A percentile compares a stretch with the other conserved stretches of the same genome.
phyloP scores from a whole-genome alignment of 2,888 invertebrate species.

The Cryptus viduatorius region DNA sequence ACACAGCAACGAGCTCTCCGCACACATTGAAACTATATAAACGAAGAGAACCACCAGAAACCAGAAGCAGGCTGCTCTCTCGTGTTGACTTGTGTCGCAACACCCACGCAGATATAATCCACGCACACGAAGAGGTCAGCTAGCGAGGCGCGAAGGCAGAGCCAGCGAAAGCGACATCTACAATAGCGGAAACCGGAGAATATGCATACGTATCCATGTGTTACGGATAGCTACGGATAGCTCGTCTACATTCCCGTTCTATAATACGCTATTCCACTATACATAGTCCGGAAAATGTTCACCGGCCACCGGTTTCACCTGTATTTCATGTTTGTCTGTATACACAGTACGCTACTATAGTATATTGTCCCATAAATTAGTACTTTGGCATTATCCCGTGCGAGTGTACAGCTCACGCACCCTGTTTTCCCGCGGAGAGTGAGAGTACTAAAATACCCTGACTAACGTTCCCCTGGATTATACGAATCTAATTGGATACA shows the following conservation, averaged over 20 bases:
- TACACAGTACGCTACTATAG: conserved; percentile 29
- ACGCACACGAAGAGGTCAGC: conserved; percentile 1
- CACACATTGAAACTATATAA: neutral
- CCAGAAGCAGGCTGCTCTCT: neutral
- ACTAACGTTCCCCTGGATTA: conserved; percentile 80
- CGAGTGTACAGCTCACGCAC: conserved; percentile 70
- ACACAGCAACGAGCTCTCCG: conserved; percentile 26
- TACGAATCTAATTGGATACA: conserved; percentile 83
- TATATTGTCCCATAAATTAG: conserved; percentile 80
- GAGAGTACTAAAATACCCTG: conserved; percentile 74
- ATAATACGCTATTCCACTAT: neutral
- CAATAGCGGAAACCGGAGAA: conserved; percentile 12
- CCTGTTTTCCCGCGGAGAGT: conserved; percentile 63
- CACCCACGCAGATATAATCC: neutral
- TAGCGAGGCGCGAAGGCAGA: neutral
- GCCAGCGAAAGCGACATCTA: neutral
- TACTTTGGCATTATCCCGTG: conserved; percentile 81
- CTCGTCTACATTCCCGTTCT: conserved; percentile 7
- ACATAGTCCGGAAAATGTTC: neutral
- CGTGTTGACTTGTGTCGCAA: neutral
- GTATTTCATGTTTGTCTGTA: conserved; percentile 77
- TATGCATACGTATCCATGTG: conserved; percentile 20
- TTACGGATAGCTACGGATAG: neutral
- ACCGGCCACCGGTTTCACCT: conserved; percentile 61
- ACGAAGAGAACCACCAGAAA: conserved; percentile 4